Conservation (phyloP, 2,113 vertebrate species). For the Empidonax alnorum region DNA sequence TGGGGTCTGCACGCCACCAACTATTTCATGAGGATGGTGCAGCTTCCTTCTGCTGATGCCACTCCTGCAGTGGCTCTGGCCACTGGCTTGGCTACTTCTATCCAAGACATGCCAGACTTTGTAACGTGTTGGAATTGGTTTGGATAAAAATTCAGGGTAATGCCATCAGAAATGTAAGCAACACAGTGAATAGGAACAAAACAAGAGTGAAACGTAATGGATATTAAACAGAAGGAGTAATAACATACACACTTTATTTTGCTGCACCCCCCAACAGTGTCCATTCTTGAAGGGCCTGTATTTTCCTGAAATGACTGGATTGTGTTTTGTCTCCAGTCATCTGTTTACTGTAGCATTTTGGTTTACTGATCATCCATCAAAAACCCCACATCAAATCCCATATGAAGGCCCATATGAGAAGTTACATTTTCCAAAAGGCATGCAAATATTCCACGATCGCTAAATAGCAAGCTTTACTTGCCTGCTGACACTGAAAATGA, state of each 20-base stretch:
- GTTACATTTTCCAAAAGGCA: not conserved
- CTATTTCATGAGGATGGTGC: accelerated
- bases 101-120: not conserved
- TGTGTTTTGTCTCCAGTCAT: not conserved
- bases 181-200: not conserved
- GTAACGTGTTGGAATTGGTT: accelerated
- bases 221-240: not conserved
- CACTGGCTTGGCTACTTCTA: not conserved
- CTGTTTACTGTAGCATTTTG: not conserved
- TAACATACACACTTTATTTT: not conserved
- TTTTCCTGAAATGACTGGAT: not conserved
- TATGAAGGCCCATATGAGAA: not conserved
- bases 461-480: not conserved
- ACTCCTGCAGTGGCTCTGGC: no score
- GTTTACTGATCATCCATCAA: not conserved
- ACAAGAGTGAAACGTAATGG: not conserved
- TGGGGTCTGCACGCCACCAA: accelerated
- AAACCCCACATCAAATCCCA: not conserved
- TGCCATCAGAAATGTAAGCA: not conserved
- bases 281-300: not conserved
- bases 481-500: not conserved
- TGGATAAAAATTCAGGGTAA: not conserved
- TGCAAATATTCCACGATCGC: not conserved
- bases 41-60: not conserved
- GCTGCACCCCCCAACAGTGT: accelerated